Base-by-base conservation (phyloP, 2,113 vertebrate genomes). In the Amblyopsis rosae region DNA sequence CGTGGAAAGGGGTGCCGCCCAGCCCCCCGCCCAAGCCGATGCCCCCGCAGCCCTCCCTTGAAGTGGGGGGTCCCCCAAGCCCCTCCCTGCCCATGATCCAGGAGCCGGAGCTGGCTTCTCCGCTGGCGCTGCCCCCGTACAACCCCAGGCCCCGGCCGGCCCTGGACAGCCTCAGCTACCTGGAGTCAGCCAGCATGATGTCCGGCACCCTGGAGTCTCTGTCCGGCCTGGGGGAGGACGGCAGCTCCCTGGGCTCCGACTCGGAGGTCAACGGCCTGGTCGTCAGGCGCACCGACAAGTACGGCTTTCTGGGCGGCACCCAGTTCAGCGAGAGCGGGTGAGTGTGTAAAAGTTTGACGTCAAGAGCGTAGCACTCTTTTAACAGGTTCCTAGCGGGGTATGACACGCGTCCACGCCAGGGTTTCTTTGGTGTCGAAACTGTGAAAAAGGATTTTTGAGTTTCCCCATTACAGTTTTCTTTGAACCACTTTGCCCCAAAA, bases 111-210 rank as follows among this genome's bases (percentile, higher is more conserved):
- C 26, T 8, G 32, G 16, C 19, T 9, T 48, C 7, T 8, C 4
- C 33, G 0, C 48, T 76, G 12, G 78, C 81, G 0, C 82, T 92
- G 15, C 70, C 84, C 84, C 58, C 90, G 82, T 73, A 80, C 80
- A 66, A 84, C 80, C 26, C 89, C 67, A 64, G 82, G 54, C 85
- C 86, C 9, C 83, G 87, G 3, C 91, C 86, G 0, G 94, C 95
- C 26, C 92, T 90, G 0, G 96, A 95, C 86, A 93, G 93, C 0
- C 87, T 96, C 58, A 94, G 93, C 82, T 95, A 95, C 77, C 86
- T 96, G 76, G 96, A 97, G 77, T 96, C 95, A 0, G 96, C 95
- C 73, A 96, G 95, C 82, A 50, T 97, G 65, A 95, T 96, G 92
- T 97, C 95, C 0, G 96, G 96, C 54, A 97, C 95, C 0, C 54